These are phyloP conservation scores for Ectobius pallidus DNA, from an alignment of 2,888 invertebrate species.

Conservation along the genomic window DNA sequence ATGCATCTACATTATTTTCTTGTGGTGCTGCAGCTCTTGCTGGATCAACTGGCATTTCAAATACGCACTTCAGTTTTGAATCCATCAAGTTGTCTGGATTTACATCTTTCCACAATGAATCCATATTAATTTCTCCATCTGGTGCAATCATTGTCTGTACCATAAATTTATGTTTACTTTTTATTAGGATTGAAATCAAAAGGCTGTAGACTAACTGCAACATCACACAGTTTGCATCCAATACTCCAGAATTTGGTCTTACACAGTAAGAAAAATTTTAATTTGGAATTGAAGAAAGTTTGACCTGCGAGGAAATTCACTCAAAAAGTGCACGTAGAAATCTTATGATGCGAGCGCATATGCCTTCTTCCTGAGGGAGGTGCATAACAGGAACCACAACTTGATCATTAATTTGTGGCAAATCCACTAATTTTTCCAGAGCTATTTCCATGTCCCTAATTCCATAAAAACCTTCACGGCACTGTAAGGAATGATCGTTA, in stretches of 20 bases:
- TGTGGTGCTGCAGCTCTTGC: constrained; percentile 50
- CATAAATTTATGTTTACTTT: constrained; percentile 99
- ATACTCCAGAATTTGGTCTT: constrained; percentile 93
- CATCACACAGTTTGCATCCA: constrained; percentile 78
- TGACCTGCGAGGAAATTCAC: too few relatives aligned
- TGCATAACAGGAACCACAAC: too few relatives aligned
- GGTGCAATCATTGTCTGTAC: constrained; percentile 94
- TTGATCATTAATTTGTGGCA: too few relatives aligned
- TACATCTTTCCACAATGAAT: constrained; percentile 88
- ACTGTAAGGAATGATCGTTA: too few relatives aligned
- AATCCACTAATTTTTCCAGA: too few relatives aligned
- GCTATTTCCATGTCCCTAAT: too few relatives aligned
- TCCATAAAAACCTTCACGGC: too few relatives aligned
- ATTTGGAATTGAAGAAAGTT: too few relatives aligned
- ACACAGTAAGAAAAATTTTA: too few relatives aligned
- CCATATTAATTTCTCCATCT: constrained; percentile 75
- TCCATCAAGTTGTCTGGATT: constrained; percentile 89
- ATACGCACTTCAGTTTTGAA: constrained; percentile 95
- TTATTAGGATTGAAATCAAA: constrained; percentile 91
- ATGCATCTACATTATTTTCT: constrained; percentile 40
- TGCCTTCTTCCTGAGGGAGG: too few relatives aligned
- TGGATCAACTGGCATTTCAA: constrained; percentile 72
- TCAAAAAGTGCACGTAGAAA: too few relatives aligned
- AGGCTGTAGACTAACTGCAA: constrained; percentile 94
- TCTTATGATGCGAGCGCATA: too few relatives aligned